Evolutionary conservation across 2,113 vertebrate genomes (phyloP), one percentile per base, ranked within the genome.

Genomic region (Amphiprion ocellaris): DNA sequence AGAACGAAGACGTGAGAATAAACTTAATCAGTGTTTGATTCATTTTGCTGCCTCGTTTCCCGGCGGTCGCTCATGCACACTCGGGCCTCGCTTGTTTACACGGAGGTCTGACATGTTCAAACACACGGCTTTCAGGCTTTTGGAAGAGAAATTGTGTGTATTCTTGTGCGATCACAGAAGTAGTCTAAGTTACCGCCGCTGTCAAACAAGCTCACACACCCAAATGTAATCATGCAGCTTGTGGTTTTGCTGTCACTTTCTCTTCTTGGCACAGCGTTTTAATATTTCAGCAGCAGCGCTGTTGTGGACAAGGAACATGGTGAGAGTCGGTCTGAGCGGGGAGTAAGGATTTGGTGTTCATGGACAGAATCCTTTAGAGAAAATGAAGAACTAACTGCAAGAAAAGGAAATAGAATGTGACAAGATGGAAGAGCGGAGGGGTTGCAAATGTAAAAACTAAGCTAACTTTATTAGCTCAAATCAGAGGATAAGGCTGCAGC

Each of bases 81-180:
- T 19, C 46, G 0, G 1, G 4, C 26, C 1, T 21, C 17, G 0
- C 5, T 63, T 85, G 78, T 81, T 81, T 77, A 65, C 33, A 60
- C 52, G 17, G 37, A 60, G 11, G 11, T 68, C 52, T 53, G 56
- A 54, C 68, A 46, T 21, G 44, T 77, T 72, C 59, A 55, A 55
- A 72, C 71, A 62, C 8, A 7, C 67, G 8, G 56, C 62, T 73
- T 66, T 59, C 12, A 0, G 69, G 49, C 39, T 69, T 68, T 54
- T 70, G 39, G 39, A 50, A 66, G 54, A 37, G 24, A 54, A 50
- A 58, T 63, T 41, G 6, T 72, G 70, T 68, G n/a, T 72, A 44
- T 70, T 77, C 53, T 58, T 17, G 44, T 3, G 15, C 58, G 70
- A 49, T 73, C 16, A 53, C 66, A 76, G 71, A 69, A 26, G 54